A percentile compares a stretch with the other conserved stretches of the same genome.
These are phyloP conservation scores for Scaptomyza reducta DNA, from an alignment of 2,888 invertebrate genomes.

Conservation along the genomic window DNA sequence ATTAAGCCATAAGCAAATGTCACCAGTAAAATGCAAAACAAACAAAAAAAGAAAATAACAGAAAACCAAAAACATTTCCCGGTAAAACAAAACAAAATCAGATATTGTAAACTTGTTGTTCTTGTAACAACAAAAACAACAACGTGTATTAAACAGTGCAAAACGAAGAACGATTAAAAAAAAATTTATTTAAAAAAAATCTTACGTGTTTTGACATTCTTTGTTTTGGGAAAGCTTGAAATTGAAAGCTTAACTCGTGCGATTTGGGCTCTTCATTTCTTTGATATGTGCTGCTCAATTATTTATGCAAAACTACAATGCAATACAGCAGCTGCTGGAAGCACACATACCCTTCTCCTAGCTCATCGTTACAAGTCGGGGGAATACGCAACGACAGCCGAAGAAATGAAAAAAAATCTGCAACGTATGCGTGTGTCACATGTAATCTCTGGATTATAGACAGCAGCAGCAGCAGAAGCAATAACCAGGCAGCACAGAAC, in stretches of 20 bases:
- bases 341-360: not conserved
- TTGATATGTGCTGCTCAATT: slow-evolving; percentile 51
- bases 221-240: slow-evolving; percentile 18
- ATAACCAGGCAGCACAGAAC: slow-evolving; percentile 28
- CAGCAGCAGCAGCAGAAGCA: slow-evolving; percentile 46
- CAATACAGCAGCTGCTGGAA: slow-evolving; percentile 55
- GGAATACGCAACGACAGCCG: slow-evolving; percentile 60
- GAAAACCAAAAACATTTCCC: slow-evolving; percentile 9
- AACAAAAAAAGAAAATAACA: slow-evolving; percentile 14
- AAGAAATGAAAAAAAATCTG: slow-evolving; percentile 80
- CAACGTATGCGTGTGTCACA: slow-evolving; percentile 78
- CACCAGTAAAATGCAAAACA: slow-evolving; percentile 14
- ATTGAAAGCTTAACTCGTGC: slow-evolving; percentile 29
- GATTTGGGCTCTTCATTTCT: slow-evolving; percentile 22
- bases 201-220: slow-evolving; percentile 31
- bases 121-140: slow-evolving; percentile 32
- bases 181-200: slow-evolving; percentile 58
- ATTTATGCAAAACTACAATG: slow-evolving; percentile 71
- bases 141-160: slow-evolving; percentile 50
- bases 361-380: slow-evolving; percentile 5
- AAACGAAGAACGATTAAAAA: slow-evolving; percentile 64
- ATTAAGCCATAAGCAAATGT: slow-evolving; percentile 44
- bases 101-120: slow-evolving; percentile 37
- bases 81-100: slow-evolving; percentile 30
- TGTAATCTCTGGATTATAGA: slow-evolving; percentile 77